phyloP scores from a whole-genome alignment of 2,888 invertebrate genomes.

The Myathropa florea region DNA sequence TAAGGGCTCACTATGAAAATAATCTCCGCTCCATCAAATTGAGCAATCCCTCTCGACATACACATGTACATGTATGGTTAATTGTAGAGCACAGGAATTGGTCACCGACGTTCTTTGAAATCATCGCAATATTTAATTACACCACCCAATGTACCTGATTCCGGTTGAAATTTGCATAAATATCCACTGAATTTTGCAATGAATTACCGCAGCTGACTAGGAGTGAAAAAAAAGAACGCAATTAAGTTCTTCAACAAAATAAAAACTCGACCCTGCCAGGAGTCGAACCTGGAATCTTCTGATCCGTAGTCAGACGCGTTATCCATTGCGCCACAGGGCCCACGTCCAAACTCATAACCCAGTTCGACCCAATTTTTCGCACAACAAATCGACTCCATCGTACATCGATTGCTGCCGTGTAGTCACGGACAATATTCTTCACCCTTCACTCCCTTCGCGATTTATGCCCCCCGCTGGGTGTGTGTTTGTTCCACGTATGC shows the following conservation, averaged over 20 bases:
- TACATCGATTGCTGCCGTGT: background rate
- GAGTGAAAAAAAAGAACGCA: background rate
- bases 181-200: background rate
- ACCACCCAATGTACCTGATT: background rate
- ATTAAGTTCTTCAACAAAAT: background rate
- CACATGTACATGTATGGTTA: background rate
- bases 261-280: constrained; percentile 56
- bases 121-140: background rate
- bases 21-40: background rate
- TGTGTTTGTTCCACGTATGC: background rate
- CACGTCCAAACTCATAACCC: background rate
- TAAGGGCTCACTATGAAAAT: background rate
- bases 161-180: background rate
- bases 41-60: background rate
- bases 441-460: background rate
- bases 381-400: background rate
- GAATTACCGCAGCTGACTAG: background rate
- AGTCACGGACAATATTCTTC: constrained; percentile 9
- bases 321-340: constrained; percentile 64
- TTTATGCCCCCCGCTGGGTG: background rate
- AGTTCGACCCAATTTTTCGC: background rate
- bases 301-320: constrained; percentile 66
- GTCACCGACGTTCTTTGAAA: background rate
- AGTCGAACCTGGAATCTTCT: constrained; percentile 70
- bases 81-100: too few relatives aligned